Conservation (phyloP, 1,140 invertebrate species). For the Ips typographus region DNA sequence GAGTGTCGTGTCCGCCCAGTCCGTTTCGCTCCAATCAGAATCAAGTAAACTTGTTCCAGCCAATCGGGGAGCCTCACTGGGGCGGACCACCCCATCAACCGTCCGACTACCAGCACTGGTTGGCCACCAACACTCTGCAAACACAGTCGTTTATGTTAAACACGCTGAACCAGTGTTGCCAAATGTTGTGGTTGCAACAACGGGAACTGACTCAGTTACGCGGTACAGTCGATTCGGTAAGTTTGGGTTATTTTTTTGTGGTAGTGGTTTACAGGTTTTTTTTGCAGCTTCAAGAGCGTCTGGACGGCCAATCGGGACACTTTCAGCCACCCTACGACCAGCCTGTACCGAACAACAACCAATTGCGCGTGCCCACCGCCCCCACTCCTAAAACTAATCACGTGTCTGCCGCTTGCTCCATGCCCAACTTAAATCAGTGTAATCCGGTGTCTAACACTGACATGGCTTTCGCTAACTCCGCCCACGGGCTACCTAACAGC, state of each 20-base stretch:
- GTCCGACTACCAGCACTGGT: slow-evolving; percentile 44
- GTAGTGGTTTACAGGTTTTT: background rate
- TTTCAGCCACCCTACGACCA: slow-evolving; percentile 14
- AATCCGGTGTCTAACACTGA: slow-evolving; percentile 40
- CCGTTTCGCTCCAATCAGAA: slow-evolving; percentile 34
- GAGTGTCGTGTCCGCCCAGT: slow-evolving; percentile 38
- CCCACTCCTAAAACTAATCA: slow-evolving; percentile 40
- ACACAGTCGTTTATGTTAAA: slow-evolving; percentile 54
- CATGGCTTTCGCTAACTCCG: slow-evolving; percentile 38
- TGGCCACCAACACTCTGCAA: slow-evolving; percentile 50
- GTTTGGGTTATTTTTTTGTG: slow-evolving; percentile 8
- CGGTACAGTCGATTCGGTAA: slow-evolving; percentile 47
- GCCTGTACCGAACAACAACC: slow-evolving; percentile 13
- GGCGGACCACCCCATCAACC: slow-evolving; percentile 12
- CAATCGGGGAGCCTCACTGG: slow-evolving; percentile 33
- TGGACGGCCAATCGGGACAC: slow-evolving; percentile 21
- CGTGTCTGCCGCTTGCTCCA: slow-evolving; percentile 43
- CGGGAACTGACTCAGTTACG: slow-evolving; percentile 51
- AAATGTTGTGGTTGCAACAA: slow-evolving; percentile 56
- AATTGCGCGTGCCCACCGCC: slow-evolving; percentile 18
- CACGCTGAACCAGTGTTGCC: slow-evolving; percentile 55
- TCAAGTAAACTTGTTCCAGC: slow-evolving; percentile 42
- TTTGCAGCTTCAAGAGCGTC: slow-evolving; percentile 33
- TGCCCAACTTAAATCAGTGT: slow-evolving; percentile 46
- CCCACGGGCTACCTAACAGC: slow-evolving; percentile 38